These are phyloP conservation scores for Malurus cyaneus DNA, from an alignment of 2,113 vertebrate species.

Conservation along the genomic window DNA sequence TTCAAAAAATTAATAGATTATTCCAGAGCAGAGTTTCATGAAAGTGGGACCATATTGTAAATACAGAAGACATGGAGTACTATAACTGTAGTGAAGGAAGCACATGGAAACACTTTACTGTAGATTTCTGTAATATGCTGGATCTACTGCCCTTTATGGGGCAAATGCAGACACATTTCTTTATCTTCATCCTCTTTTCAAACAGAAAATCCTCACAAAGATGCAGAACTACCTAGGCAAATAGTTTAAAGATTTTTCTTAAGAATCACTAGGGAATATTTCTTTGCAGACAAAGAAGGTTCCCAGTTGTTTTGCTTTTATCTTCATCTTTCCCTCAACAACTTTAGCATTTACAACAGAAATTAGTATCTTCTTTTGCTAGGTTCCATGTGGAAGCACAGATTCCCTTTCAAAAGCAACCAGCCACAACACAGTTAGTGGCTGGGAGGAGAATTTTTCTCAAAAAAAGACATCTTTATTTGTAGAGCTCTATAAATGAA, in stretches of 20 bases:
- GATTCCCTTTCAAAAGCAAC: background rate
- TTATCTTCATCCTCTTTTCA: background rate
- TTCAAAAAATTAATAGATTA: background rate
- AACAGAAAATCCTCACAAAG: background rate
- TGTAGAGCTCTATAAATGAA: background rate
- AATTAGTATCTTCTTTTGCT: background rate
- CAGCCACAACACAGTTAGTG: background rate
- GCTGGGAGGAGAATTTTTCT: background rate
- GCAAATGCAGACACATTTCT: background rate
- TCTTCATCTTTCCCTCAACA: background rate
- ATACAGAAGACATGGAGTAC: background rate
- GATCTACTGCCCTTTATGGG: background rate
- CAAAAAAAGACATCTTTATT: background rate
- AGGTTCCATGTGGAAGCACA: background rate
- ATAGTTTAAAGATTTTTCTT: background rate
- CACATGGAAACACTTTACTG: background rate
- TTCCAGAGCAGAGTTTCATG: background rate
- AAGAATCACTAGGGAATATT: background rate
- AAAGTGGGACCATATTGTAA: background rate
- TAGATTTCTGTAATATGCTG: background rate
- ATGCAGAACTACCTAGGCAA: background rate
- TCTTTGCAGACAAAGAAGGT: background rate
- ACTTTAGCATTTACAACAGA: background rate
- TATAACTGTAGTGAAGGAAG: background rate
- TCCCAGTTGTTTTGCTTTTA: background rate